A percentile compares a stretch with the other conserved stretches of the same genome.
phyloP scores from a whole-genome alignment of 2,888 invertebrate genomes.

The Gandaritis pyraliata region DNA sequence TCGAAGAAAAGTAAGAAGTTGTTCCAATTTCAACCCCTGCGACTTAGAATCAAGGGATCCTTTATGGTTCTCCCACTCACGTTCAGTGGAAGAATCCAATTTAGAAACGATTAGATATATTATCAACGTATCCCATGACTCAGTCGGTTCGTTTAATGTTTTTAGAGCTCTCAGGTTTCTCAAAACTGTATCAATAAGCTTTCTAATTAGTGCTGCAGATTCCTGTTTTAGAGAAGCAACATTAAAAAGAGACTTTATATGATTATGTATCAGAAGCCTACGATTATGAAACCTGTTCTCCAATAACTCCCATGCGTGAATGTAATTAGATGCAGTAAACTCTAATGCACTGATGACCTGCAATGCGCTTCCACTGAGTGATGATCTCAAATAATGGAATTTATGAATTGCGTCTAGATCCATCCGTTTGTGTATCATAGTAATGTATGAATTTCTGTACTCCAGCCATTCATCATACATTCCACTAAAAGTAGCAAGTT shows the following conservation, averaged over 20 bases:
- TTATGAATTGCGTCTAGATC: constrained; percentile 35
- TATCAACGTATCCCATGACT: no score
- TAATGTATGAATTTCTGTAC: constrained; percentile 33
- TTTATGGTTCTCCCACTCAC: no score
- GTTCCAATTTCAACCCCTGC: constrained; percentile 8
- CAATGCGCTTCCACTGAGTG: constrained; percentile 28
- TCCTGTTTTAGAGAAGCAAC: constrained; percentile 16
- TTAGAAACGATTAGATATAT: no score
- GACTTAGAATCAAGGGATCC: background rate
- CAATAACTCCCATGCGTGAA: constrained; percentile 33
- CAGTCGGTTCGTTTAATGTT: no score
- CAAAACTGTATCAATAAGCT: constrained; percentile 34
- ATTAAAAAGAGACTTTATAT: constrained; percentile 13
- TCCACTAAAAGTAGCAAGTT: constrained; percentile 38
- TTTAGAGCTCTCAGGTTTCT: constrained; percentile 34
- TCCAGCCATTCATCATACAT: constrained; percentile 40
- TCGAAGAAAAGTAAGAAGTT: constrained; percentile 12
- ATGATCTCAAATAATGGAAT: constrained; percentile 37
- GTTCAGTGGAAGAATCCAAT: no score
- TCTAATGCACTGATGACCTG: constrained; percentile 34
- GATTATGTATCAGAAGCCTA: constrained; percentile 14
- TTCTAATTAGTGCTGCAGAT: constrained; percentile 33
- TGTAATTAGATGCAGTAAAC: constrained; percentile 32
- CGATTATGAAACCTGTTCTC: constrained; percentile 23
- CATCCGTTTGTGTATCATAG: constrained; percentile 31